Evolutionary conservation across 2,888 invertebrate species (phyloP), one percentile per base, ranked within the genome.

Genomic region (Megamerina dolium): DNA sequence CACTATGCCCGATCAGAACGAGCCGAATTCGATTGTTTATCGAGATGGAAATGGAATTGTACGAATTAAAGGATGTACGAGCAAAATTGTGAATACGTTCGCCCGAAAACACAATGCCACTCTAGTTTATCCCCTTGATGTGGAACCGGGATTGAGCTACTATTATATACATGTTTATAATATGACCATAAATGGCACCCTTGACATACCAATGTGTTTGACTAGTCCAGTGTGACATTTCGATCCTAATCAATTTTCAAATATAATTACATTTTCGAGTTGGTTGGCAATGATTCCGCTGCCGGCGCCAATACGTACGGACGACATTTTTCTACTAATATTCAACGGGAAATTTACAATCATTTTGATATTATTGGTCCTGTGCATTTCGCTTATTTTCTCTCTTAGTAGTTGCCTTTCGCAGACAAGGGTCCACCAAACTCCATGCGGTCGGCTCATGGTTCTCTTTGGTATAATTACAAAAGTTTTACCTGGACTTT

Each of bases 1-100:
- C 1, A 47, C 47, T 6, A 19, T 50, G 8, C 35, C 45, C 8
- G 49, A 47, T 29, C 45, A 45, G 37, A 16, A 32, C n/a, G 21
- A 27, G n/a, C 40, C 41, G 10, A 13, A 40, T 8, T 45, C 45
- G 10, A 21, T 45, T 9, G 39, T 47, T 9, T 45, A 42, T 34
- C 12, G 14, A 18, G 38, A 45, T 21, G 29, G 10, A 1, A 2
- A 14, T 8, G 42, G 35, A 1, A 1, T 42, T 13, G 36, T 40
- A 5, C 19, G 33, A 10, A 23, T 43, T 13, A 12, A 5, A 2
- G 49, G 47, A 12, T 42, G 14, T 27, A 3, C 36, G 14, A 39
- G 35, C 2, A 31, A 46, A 21, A 4, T 48, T 31, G 20, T 46
- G 16, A n/a, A 43, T 8, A 23, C 34, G 16, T 38, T 41, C 8